phyloP scores from a whole-genome alignment of 2,888 invertebrate species.

The Drosophila ochracea region DNA sequence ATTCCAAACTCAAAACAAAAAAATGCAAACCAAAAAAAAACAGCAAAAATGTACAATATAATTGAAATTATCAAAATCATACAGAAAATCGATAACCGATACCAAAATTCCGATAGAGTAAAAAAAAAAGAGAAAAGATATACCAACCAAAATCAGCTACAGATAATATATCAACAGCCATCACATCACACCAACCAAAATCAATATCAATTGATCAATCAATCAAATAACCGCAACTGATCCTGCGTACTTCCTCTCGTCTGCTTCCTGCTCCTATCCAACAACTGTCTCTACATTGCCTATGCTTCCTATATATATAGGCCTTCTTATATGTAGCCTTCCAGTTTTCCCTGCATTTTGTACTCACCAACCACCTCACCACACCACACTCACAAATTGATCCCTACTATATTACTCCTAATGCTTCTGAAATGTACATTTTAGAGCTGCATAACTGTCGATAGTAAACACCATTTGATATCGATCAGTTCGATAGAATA shows the following conservation, averaged over 20 bases:
- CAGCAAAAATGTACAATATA: slow-evolving; percentile 13
- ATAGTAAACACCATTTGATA: not conserved
- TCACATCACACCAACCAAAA: slow-evolving; percentile 74
- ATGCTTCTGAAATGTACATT: slow-evolving; percentile 36
- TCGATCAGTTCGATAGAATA: slow-evolving; percentile 22
- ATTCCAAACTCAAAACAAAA: slow-evolving; percentile 5
- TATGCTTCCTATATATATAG: slow-evolving; percentile 60
- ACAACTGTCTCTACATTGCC: slow-evolving; percentile 57
- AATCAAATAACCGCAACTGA: slow-evolving; percentile 57
- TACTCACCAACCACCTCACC: slow-evolving; percentile 46
- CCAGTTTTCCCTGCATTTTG: slow-evolving; percentile 51
- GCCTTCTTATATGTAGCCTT: slow-evolving; percentile 49
- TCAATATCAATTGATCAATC: slow-evolving; percentile 49
- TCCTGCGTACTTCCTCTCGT: slow-evolving; percentile 55
- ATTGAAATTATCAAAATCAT: slow-evolving; percentile 23
- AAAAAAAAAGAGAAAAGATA: slow-evolving; percentile 28
- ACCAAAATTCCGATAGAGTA: slow-evolving; percentile 55
- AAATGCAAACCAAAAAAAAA: slow-evolving; percentile 9
- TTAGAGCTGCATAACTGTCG: slow-evolving; percentile 48
- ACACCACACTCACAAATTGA: slow-evolving; percentile 50
- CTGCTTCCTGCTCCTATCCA: slow-evolving; percentile 50
- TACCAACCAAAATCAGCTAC: slow-evolving; percentile 53
- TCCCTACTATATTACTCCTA: slow-evolving; percentile 15
- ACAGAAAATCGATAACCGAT: slow-evolving; percentile 29
- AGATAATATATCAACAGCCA: slow-evolving; percentile 68